Base-by-base conservation (phyloP, 2,797 vertebrate species). In the Podarcis lilfordi region DNA sequence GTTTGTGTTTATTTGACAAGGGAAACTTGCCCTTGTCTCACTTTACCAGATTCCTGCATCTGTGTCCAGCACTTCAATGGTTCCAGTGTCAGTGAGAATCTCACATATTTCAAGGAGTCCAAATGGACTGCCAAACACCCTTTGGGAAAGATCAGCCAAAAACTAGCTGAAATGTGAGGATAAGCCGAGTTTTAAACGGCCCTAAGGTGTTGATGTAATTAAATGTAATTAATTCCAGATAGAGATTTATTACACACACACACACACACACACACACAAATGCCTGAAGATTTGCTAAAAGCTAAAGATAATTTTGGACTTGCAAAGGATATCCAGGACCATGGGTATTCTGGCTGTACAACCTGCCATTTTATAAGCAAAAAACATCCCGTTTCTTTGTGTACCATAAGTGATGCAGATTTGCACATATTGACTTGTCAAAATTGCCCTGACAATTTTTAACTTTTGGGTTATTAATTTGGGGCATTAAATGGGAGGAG, bases 221-320 rank as follows among this genome's bases (percentile, higher is more conserved):
- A 92, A 93, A 82, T 55, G 86, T 69, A 94, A 89, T 92, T 95
- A 92, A 93, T 93, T 90, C 86, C 87, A 29, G 68, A 89, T 45
- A 88, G 86, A 45, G 68, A 74, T 92, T 89, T 87, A 89, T 84
- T 81, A 66, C 23, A 29, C n/a, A 13, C 32, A 3, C 29, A 5
- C 71, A 92, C n/a, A n/a, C n/a, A 66, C 13, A 29, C n/a, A 13
- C 32, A 4, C n/a, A 6, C 71, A 92, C 72, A 92, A 85, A 89
- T 85, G 92, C 92, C 88, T 87, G 75, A 92, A 82, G 83, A 61
- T 88, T 76, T 93, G 59, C 94, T 94, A 88, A 86, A 95, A 93
- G 87, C 82, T 29, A 4, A 35, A 82, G 72, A 92, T 93, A 85
- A 90, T 86, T 89, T 88, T 5, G 45, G 71, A 88, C 89, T 88